A percentile compares a stretch with the other conserved stretches of the same genome.
phyloP scores from a whole-genome alignment of 2,113 vertebrate genomes.

The Petroica traversi region DNA sequence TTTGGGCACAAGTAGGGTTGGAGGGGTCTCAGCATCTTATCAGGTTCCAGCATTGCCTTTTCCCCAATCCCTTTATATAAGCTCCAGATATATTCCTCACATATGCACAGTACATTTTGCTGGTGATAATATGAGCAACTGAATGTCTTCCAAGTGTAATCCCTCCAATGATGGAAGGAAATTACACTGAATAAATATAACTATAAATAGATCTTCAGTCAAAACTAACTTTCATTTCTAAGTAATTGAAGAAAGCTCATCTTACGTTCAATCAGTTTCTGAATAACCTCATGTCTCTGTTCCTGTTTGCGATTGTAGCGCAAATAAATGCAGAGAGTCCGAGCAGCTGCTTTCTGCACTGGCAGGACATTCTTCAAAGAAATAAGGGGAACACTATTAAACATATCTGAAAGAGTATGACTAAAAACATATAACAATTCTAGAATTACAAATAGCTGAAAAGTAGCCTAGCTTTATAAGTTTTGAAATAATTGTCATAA shows the following conservation, averaged over 20 bases:
- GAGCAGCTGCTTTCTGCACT: conserved; percentile 90
- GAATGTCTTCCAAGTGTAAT: neutral
- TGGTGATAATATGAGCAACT: neutral
- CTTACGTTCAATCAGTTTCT: conserved; percentile 91
- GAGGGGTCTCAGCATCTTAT: neutral
- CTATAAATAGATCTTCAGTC: neutral
- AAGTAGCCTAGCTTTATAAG: neutral
- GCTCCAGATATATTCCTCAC: neutral
- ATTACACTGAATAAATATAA: neutral
- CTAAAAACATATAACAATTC: neutral
- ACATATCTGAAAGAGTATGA: neutral
- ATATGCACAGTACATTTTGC: neutral
- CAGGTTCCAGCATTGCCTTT: neutral
- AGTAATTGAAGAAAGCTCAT: neutral
- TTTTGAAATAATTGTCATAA: neutral
- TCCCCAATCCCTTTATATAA: neutral
- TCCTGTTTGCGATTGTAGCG: conserved; percentile 94
- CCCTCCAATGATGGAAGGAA: neutral
- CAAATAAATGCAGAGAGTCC: conserved; percentile 89
- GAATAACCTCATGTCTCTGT: conserved; percentile 90
- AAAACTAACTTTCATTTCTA: neutral
- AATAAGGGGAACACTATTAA: conserved; percentile 40
- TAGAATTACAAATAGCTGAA: neutral
- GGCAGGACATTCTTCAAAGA: conserved; percentile 89
- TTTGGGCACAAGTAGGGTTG: neutral